A percentile compares a stretch with the other conserved stretches of the same genome.
Evolutionary conservation across 2,888 invertebrate genomes (phyloP).

Genomic region (Adelognathus sp.): DNA sequence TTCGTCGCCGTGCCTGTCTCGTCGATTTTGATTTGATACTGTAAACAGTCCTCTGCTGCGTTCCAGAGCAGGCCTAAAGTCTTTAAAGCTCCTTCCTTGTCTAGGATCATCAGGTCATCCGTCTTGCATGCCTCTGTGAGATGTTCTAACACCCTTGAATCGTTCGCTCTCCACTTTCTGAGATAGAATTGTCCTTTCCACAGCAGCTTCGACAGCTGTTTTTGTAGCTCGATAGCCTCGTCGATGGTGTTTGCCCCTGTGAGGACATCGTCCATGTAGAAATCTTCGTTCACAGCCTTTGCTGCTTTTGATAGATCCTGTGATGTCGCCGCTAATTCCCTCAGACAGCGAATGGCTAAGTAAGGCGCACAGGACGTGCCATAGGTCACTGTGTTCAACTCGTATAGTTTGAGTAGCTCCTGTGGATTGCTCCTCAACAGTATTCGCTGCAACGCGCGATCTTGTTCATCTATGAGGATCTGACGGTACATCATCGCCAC

Average conservation of each 20-base stretch:
- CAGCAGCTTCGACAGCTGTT: slow-evolving; percentile 23
- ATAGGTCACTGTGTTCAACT: slow-evolving; percentile 62
- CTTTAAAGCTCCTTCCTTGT: slow-evolving; percentile 46
- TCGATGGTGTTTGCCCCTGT: slow-evolving; percentile 18
- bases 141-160: neutral
- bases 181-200: slow-evolving; percentile 36
- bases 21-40: slow-evolving; percentile 35
- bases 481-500: slow-evolving; percentile 41
- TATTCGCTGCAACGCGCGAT: slow-evolving; percentile 64
- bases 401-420: slow-evolving; percentile 12
- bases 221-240: slow-evolving; percentile 55
- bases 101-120: slow-evolving; percentile 35
- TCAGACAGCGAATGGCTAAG: slow-evolving; percentile 58
- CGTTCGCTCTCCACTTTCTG: slow-evolving; percentile 53
- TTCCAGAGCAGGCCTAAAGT: slow-evolving; percentile 58
- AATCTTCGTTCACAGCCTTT: slow-evolving; percentile 47
- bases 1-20: slow-evolving; percentile 7
- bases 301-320: slow-evolving; percentile 49
- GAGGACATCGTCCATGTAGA: slow-evolving; percentile 62
- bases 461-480: slow-evolving; percentile 35
- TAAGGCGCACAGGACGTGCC: slow-evolving; percentile 63
- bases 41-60: slow-evolving; percentile 32
- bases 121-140: neutral
- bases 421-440: slow-evolving; percentile 60
- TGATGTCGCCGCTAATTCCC: slow-evolving; percentile 55